These are phyloP conservation scores for Clinocottus analis DNA, from an alignment of 2,113 vertebrate species.

Conservation along the genomic window DNA sequence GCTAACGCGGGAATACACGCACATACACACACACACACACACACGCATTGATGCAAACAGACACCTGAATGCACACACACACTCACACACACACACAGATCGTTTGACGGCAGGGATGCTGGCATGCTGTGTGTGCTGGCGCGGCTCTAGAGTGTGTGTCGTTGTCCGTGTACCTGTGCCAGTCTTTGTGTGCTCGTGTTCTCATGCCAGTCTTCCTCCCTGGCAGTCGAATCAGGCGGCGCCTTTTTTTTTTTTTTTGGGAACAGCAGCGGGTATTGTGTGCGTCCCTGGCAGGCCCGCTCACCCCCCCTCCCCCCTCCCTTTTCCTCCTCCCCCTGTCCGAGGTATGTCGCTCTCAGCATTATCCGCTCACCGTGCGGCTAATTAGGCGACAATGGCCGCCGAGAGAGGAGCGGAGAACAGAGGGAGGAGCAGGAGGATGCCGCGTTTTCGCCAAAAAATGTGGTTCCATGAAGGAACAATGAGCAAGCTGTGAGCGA, in stretches of 20 bases:
- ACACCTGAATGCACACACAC: background rate
- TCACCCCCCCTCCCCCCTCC: too few relatives aligned
- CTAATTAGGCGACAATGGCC: conserved; percentile 71
- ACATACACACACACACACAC: conserved; percentile 8
- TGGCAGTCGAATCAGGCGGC: conserved; percentile 36
- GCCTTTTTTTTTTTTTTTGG: too few relatives aligned
- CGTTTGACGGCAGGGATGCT: conserved; percentile 33
- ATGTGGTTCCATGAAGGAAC: conserved; percentile 39
- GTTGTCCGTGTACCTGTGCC: conserved; percentile 60
- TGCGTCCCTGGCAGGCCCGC: conserved; percentile 49
- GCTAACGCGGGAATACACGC: conserved; percentile 12
- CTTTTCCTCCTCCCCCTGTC: too few relatives aligned
- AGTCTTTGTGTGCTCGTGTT: conserved; percentile 45
- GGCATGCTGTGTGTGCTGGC: conserved; percentile 59
- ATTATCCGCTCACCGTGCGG: conserved; percentile 49
- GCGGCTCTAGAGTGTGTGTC: conserved; percentile 59
- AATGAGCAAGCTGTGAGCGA: conserved; percentile 45
- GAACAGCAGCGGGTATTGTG: conserved; percentile 50
- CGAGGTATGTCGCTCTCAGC: conserved; percentile 37
- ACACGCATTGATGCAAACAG: background rate
- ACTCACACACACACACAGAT: conserved; percentile 40
- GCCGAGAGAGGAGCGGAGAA: conserved; percentile 24
- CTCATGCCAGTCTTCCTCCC: conserved; percentile 54
- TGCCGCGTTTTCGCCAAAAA: too few relatives aligned
- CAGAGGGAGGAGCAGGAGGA: conserved; percentile 47